Conservation (phyloP, 2,797 vertebrate genomes). For the Scyliorhinus canicula region DNA sequence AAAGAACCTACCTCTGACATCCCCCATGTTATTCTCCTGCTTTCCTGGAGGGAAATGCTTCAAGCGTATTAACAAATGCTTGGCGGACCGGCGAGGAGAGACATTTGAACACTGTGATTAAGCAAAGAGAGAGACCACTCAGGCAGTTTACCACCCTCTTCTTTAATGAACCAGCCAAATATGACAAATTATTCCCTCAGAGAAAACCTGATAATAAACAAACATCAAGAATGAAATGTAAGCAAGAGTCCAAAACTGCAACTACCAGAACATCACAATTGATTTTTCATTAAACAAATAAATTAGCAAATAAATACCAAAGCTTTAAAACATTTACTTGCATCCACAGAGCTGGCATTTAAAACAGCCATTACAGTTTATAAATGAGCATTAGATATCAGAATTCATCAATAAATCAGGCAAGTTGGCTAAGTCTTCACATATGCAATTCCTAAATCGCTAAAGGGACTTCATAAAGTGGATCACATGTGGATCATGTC, state of each 20-base stretch:
- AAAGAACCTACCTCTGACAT: background rate
- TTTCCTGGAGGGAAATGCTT: background rate
- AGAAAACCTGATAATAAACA: background rate
- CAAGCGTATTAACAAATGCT: background rate
- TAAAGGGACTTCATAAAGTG: background rate
- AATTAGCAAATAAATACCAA: background rate
- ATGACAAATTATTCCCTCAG: slow-evolving; percentile 24
- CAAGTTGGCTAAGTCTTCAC: background rate
- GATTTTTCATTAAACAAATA: background rate
- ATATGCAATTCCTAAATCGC: background rate
- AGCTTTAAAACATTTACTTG: background rate
- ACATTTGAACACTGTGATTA: background rate
- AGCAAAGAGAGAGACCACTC: background rate
- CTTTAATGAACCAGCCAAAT: background rate
- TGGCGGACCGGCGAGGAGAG: background rate
- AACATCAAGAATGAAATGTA: background rate
- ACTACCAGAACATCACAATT: background rate
- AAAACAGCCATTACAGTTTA: background rate
- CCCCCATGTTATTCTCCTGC: background rate
- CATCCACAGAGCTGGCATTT: background rate
- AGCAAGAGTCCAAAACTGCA: background rate
- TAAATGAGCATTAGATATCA: background rate
- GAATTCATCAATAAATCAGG: background rate
- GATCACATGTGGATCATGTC: background rate
- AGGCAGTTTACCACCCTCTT: background rate